phyloP scores from a whole-genome alignment of 1,140 invertebrate genomes.

The Aphaenogaster floridana region DNA sequence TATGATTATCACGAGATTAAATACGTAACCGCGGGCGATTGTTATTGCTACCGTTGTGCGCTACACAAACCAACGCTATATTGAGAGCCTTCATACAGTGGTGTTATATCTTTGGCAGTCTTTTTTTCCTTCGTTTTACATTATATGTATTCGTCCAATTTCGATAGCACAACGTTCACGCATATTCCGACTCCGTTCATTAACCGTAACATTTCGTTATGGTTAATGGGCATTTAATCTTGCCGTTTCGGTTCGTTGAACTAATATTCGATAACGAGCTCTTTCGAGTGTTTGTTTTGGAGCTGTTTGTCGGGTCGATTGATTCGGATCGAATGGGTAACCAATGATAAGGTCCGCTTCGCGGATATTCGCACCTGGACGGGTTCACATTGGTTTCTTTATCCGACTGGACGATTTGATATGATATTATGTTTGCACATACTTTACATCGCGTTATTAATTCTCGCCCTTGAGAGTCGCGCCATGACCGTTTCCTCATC shows the following conservation, averaged over 20 bases:
- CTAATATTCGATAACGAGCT: slow-evolving; percentile 65
- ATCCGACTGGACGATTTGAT: slow-evolving; percentile 65
- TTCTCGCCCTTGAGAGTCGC: slow-evolving; percentile 26
- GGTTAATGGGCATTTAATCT: slow-evolving; percentile 52
- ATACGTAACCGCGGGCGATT: slow-evolving; percentile 57
- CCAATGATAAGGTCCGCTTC: slow-evolving; percentile 69
- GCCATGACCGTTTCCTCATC: neutral
- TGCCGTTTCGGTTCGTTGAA: slow-evolving; percentile 52
- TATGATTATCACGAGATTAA: slow-evolving; percentile 65
- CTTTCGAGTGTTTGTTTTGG: slow-evolving; percentile 62
- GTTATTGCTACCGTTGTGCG: slow-evolving; percentile 58
- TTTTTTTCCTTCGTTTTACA: slow-evolving; percentile 11
- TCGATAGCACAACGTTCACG: neutral
- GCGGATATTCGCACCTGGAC: slow-evolving; percentile 70
- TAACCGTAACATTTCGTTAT: neutral
- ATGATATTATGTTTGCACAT: slow-evolving; percentile 76
- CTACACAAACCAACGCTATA: slow-evolving; percentile 14
- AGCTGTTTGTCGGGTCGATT: slow-evolving; percentile 59
- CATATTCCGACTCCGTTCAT: neutral
- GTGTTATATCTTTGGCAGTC: slow-evolving; percentile 22
- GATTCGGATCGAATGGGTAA: slow-evolving; percentile 72
- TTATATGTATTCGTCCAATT: slow-evolving; percentile 4
- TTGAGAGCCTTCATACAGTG: slow-evolving; percentile 18
- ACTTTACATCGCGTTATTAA: slow-evolving; percentile 63
- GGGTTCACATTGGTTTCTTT: slow-evolving; percentile 76